Conservation (phyloP, 2,113 vertebrate species). For the Leptosomus discolor region DNA sequence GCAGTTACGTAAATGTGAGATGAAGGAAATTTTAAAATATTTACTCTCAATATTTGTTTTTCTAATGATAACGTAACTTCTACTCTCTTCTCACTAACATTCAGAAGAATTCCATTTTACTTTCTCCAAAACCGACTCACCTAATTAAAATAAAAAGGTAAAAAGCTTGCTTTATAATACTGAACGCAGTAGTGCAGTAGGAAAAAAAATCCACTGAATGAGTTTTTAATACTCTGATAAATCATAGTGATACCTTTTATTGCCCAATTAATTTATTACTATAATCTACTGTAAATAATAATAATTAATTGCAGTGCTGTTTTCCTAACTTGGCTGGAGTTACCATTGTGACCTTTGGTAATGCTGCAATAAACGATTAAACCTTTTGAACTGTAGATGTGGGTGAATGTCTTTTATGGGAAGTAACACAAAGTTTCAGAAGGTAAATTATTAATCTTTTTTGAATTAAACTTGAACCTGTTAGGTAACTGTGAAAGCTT, state of each 20-base stretch:
- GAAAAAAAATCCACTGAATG: not conserved
- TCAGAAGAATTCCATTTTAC: not conserved
- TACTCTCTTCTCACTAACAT: not conserved
- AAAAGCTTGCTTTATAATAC: not conserved
- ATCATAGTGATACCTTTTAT: conserved; percentile 20
- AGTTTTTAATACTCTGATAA: conserved; percentile 34
- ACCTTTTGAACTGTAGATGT: not conserved
- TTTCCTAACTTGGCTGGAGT: not conserved
- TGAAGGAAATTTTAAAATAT: not conserved
- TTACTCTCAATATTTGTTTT: not conserved
- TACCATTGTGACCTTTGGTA: not conserved
- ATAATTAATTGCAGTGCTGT: not conserved
- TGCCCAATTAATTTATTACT: conserved; percentile 8
- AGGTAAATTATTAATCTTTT: not conserved
- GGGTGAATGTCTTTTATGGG: not conserved
- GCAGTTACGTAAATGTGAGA: not conserved
- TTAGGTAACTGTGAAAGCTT: not conserved
- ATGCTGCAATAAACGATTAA: not conserved
- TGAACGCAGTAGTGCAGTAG: not conserved
- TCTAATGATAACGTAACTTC: not conserved
- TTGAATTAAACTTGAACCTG: not conserved
- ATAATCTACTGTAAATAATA: not conserved
- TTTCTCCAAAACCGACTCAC: not conserved
- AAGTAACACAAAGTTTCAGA: not conserved
- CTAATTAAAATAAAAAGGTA: not conserved